These are phyloP conservation scores for Sycophaga agraensis DNA, from an alignment of 1,140 invertebrate genomes.

Conservation along the genomic window DNA sequence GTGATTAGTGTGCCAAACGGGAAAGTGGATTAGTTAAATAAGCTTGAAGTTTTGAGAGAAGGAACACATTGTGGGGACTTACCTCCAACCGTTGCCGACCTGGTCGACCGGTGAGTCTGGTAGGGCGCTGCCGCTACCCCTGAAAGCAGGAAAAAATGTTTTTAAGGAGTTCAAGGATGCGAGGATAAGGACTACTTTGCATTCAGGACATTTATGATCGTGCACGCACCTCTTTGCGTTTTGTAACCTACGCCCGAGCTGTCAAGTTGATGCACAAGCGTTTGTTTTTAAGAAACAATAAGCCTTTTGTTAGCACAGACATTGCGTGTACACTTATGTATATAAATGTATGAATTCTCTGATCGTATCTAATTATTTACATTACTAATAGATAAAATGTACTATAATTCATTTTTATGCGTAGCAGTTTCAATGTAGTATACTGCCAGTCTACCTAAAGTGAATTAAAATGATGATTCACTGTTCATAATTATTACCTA, in stretches of 20 bases:
- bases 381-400: no score
- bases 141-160: conserved; percentile 54
- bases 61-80: conserved; percentile 46
- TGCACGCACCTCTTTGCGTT: no score
- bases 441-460: no score
- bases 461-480: no score
- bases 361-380: no score
- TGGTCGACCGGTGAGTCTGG: conserved; percentile 54
- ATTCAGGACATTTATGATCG: no score
- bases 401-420: no score
- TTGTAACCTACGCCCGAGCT: no score
- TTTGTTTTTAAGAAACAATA: neutral
- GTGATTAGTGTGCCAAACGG: neutral
- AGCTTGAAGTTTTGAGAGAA: conserved; percentile 31
- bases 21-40: conserved; percentile 28
- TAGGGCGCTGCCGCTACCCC: conserved; percentile 56
- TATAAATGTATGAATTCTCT: no score
- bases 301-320: neutral
- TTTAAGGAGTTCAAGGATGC: conserved; percentile 39
- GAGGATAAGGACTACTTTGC: conserved; percentile 7
- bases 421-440: no score
- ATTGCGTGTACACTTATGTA: neutral
- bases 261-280: no score
- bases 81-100: conserved; percentile 61
- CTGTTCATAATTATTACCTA: no score